Evolutionary conservation across 2,888 invertebrate genomes (phyloP).

Genomic region (Asteroscopus sphinx): DNA sequence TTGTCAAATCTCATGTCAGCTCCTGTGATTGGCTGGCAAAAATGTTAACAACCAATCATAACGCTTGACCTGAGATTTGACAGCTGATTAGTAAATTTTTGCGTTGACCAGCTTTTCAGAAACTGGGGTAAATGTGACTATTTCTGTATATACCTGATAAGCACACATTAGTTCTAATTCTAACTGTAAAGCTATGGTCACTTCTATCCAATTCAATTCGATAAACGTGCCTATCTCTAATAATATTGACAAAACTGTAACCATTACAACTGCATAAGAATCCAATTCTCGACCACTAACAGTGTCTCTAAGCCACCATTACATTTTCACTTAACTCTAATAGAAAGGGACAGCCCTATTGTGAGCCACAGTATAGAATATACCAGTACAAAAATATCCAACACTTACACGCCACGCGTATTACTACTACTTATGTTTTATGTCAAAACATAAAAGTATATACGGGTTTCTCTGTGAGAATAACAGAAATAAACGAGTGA

Average conservation of each 20-base stretch:
- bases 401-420: slow-evolving; percentile 54
- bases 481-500: slow-evolving; percentile 57
- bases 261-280: slow-evolving; percentile 17
- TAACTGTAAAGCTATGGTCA: no score
- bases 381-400: slow-evolving; percentile 54
- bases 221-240: no score
- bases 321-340: slow-evolving; percentile 41
- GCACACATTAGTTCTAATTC: no score
- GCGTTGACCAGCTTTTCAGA: no score
- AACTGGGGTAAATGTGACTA: no score
- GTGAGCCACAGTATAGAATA: slow-evolving; percentile 34
- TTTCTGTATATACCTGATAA: no score
- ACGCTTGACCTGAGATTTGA: no score
- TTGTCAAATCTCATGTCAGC: no score
- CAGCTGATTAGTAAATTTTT: no score
- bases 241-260: slow-evolving; percentile 9
- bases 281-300: slow-evolving; percentile 19
- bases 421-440: slow-evolving; percentile 62
- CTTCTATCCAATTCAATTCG: no score
- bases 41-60: no score
- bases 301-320: slow-evolving; percentile 19
- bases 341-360: slow-evolving; percentile 46
- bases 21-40: no score
- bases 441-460: slow-evolving; percentile 60
- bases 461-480: slow-evolving; percentile 49